These are phyloP conservation scores for Pseudomyrmex flavicornis DNA, from an alignment of 1,140 invertebrate genomes.

Conservation along the genomic window DNA sequence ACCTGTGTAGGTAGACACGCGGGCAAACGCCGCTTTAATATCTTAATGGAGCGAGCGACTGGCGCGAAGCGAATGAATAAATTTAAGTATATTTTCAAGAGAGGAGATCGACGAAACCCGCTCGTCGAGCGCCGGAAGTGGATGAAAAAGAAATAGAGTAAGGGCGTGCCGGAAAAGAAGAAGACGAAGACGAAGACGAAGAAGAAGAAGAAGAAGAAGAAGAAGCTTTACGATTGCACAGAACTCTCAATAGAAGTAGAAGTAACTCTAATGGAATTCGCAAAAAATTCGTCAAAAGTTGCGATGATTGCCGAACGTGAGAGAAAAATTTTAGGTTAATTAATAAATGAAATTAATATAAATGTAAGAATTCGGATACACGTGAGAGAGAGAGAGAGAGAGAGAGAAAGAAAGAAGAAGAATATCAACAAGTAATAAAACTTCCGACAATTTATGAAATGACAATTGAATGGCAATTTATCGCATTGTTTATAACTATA, in stretches of 20 bases:
- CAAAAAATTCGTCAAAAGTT: conserved; percentile 16
- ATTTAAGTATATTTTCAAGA: conserved; percentile 62
- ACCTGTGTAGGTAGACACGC: conserved; percentile 47
- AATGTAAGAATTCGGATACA: not conserved
- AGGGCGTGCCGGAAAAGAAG: not conserved
- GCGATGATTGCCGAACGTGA: not conserved
- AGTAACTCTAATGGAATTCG: conserved; percentile 39
- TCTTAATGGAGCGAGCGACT: conserved; percentile 58
- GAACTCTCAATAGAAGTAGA: not conserved
- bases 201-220: not conserved
- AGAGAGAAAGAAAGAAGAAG: not conserved
- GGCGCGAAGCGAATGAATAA: conserved; percentile 50
- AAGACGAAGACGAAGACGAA: not conserved
- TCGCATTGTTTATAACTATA: too few species aligned
- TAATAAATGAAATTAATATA: conserved; percentile 7
- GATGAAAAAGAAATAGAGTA: conserved; percentile 38
- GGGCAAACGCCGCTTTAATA: conserved; percentile 57
- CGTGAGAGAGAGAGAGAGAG: not conserved
- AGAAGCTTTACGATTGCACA: not conserved
- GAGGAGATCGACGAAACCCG: conserved; percentile 35
- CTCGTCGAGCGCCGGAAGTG: conserved; percentile 4
- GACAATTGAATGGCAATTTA: too few species aligned
- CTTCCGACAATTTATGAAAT: too few species aligned
- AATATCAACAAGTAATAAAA: not conserved
- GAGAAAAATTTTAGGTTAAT: conserved; percentile 40